Percentiles rank a stretch among this genome's conserved stretches.
Conservation (phyloP, 37 sponge, comb jelly and placozoan species). For the Chondrosia reniformis region DNA sequence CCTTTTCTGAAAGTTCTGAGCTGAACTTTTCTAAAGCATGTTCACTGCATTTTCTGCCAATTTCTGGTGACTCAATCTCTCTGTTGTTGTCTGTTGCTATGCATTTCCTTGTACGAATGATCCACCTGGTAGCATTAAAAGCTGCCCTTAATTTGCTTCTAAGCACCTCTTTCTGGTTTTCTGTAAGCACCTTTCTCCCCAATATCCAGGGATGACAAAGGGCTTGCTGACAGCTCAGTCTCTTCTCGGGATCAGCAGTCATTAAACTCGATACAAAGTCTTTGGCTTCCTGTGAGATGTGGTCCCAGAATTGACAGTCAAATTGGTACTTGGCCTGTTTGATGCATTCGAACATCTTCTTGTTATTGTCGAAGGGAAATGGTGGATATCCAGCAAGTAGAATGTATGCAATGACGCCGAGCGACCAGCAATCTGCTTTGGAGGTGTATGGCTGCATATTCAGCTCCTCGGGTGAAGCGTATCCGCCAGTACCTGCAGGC, state of each 20-base stretch:
- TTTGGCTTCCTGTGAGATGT: conserved; percentile 11
- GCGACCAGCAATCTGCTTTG: conserved; percentile 12
- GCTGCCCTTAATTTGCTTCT: conserved; percentile 11
- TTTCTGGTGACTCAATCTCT: too few species aligned
- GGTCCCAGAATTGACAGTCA: conserved; percentile 14
- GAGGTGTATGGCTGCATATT: not conserved
- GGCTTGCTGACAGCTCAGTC: not conserved
- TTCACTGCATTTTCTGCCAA: too few species aligned
- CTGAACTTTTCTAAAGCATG: too few species aligned
- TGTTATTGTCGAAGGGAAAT: conserved; percentile 8
- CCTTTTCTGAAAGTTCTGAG: too few species aligned
- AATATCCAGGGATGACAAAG: conserved; percentile 16
- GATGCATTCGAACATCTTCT: not conserved
- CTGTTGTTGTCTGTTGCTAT: not conserved
- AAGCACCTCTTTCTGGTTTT: not conserved
- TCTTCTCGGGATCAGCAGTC: not conserved
- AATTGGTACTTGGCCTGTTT: not conserved
- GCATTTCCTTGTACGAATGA: not conserved
- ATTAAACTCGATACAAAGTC: conserved; percentile 22
- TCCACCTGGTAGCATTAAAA: not conserved
- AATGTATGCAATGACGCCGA: conserved; percentile 15
- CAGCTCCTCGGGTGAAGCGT: conserved; percentile 18
- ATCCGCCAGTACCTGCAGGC: conserved; percentile 5
- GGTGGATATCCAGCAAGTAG: conserved; percentile 16
- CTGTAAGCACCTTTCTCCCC: conserved; percentile 3